These are phyloP conservation scores for Papilio demoleus DNA, from an alignment of 2,888 invertebrate species.

Conservation along the genomic window DNA sequence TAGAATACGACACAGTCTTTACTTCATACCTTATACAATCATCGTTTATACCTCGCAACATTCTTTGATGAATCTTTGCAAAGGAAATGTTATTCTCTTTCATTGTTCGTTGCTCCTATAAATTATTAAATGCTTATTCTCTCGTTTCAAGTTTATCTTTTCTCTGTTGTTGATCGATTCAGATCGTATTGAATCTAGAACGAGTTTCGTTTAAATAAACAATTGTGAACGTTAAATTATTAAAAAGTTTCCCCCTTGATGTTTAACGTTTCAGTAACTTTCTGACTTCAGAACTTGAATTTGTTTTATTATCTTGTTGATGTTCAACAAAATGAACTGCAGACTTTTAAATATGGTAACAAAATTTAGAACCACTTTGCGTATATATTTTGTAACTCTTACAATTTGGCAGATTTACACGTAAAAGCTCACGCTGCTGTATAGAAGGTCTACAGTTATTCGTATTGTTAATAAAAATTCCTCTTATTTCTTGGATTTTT, in stretches of 20 bases:
- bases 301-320: not conserved
- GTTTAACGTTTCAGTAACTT: slow-evolving; percentile 2
- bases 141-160: slow-evolving; percentile 28
- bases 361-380: no score
- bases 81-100: slow-evolving; percentile 23
- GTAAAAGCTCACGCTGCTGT: not conserved
- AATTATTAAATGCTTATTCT: slow-evolving; percentile 30
- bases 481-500: not conserved
- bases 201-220: slow-evolving; percentile 8
- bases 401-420: not conserved
- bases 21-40: slow-evolving; percentile 41
- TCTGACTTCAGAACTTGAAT: not conserved
- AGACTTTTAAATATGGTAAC: no score
- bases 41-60: slow-evolving; percentile 34
- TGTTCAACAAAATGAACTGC: no score
- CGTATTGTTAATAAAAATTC: not conserved
- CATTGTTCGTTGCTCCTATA: slow-evolving; percentile 26
- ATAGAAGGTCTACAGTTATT: not conserved
- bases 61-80: slow-evolving; percentile 36
- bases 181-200: not conserved
- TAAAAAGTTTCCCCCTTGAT: slow-evolving; percentile 14
- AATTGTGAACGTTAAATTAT: slow-evolving; percentile 3
- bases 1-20: slow-evolving; percentile 42
- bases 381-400: not conserved
- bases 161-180: slow-evolving; percentile 11